These are phyloP conservation scores for Molorchus minor DNA, from an alignment of 2,888 invertebrate species.

Conservation along the genomic window DNA sequence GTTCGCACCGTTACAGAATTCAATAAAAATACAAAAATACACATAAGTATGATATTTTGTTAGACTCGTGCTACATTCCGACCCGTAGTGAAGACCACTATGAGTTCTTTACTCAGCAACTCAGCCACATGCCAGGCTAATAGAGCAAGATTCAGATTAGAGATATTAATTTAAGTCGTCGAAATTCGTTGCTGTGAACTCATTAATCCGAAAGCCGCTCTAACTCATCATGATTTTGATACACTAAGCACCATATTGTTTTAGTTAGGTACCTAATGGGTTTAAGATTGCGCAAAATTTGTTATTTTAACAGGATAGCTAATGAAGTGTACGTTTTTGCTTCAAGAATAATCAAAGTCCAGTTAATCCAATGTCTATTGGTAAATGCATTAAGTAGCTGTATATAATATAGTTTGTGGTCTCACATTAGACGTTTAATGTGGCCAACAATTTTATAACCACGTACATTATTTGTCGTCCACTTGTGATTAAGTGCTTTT, in stretches of 20 bases:
- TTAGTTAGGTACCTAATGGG: conserved; percentile 5
- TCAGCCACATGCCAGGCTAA: conserved; percentile 49
- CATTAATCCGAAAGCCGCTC: conserved; percentile 24
- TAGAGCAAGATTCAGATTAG: conserved; percentile 49
- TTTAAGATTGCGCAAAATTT: conserved; percentile 1
- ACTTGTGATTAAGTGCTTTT: too few species aligned
- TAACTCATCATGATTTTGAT: conserved; percentile 22
- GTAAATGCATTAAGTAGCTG: too few species aligned
- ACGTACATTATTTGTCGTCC: too few species aligned
- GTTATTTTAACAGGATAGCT: conserved; percentile 4
- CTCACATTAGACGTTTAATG: too few species aligned
- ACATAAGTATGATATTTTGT: too few species aligned
- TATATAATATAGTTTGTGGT: too few species aligned
- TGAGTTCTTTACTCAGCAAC: conserved; percentile 50
- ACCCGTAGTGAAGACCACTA: conserved; percentile 9
- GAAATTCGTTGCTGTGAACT: conserved; percentile 23
- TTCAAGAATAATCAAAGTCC: too few species aligned
- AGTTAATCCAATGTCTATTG: too few species aligned
- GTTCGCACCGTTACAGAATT: too few species aligned
- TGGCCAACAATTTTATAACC: too few species aligned
- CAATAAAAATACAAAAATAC: too few species aligned
- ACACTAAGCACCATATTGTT: not conserved
- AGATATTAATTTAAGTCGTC: conserved; percentile 34
- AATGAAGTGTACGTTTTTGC: conserved; percentile 8
- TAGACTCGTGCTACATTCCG: not conserved